Evolutionary conservation across 2,797 vertebrate genomes (phyloP), one percentile per base, ranked within the genome.

Genomic region (Streptopelia turtur): DNA sequence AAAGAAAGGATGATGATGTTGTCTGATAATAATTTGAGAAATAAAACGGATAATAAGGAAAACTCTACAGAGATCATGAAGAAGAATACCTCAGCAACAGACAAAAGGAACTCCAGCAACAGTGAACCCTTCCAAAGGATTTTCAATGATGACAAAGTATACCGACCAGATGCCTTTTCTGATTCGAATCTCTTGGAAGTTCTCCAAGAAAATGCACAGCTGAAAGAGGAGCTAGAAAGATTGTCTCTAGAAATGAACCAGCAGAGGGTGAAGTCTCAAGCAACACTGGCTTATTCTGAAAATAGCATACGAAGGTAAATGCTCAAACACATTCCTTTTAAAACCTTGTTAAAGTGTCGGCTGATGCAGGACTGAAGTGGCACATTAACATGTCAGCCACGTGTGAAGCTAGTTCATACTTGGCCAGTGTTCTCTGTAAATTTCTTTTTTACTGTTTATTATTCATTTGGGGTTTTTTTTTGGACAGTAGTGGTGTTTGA

Each of bases 1-100:
- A 98, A 96, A 94, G 99, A 99, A 93, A 98, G 98, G 65, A 98
- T 97, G 93, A 68, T 68, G 85, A 98, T 98, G 98, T 96, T 98
- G 21, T 98, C 97, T 11, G 94, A 87, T 35, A 97, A 98, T 86
- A 96, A 96, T 27, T 74, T 95, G 15, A 92, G 95, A 89, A 93
- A 30, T 72, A 85, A 77, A 89, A 78, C 21, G 2, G 24, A 70
- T 93, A 94, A 65, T 89, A 94, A 96, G 22, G 90, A 95, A 20
- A 92, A 24, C 4, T 49, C 84, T 27, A 4, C 83, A 49, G 98
- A 94, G 72, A 56, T 76, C 56, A 27, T 74, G 37, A 96, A 94
- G 95, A 97, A 91, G 39, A 97, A 86, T 49, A 52, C 13, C 37
- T 56, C 92, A 33, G 63, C 77, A 33, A 12, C 89, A 72, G 68